Percentiles rank a stretch among this genome's conserved stretches.
Conservation (phyloP, 1,140 invertebrate species). For the Drosophila ambigua region DNA sequence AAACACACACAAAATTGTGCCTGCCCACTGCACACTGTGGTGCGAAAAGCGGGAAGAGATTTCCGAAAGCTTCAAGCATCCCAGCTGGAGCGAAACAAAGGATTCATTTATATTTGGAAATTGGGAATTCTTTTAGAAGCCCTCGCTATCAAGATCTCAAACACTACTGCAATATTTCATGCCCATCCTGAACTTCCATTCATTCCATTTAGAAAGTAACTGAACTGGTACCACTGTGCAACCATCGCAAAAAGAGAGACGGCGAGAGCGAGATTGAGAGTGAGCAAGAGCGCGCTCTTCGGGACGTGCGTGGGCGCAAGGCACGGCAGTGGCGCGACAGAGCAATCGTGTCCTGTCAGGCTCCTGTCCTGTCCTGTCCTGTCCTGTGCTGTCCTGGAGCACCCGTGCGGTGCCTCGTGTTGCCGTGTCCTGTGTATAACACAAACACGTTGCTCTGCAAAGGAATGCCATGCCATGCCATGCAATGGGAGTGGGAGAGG, state of each 20-base stretch:
- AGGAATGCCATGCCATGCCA: slow-evolving; percentile 51
- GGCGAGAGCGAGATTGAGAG: slow-evolving; percentile 7
- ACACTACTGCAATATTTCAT: too few relatives aligned
- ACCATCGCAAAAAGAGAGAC: slow-evolving; percentile 10
- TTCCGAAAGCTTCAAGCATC: too few relatives aligned
- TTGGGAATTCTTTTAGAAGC: too few relatives aligned
- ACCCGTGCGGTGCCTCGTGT: slow-evolving; percentile 4
- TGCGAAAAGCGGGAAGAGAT: too few relatives aligned
- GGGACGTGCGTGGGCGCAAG: slow-evolving; percentile 70
- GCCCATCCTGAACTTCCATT: too few relatives aligned
- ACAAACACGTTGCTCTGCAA: slow-evolving; percentile 66
- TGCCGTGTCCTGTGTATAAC: slow-evolving; percentile 68
- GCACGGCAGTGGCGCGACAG: slow-evolving; percentile 24
- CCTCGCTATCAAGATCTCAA: too few relatives aligned
- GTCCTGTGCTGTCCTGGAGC: too few relatives aligned
- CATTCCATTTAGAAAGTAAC: too few relatives aligned
- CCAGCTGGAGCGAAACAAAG: too few relatives aligned
- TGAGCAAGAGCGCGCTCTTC: slow-evolving; percentile 18
- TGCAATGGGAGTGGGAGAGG: background rate
- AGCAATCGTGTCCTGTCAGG: background rate
- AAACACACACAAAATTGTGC: slow-evolving; percentile 10
- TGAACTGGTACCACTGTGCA: slow-evolving; percentile 18
- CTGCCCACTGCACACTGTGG: too few relatives aligned
- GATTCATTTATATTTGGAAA: too few relatives aligned
- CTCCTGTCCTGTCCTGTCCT: too few relatives aligned